phyloP scores from a whole-genome alignment of 2,888 invertebrate species.

The Hydroisotoma schaefferi region DNA sequence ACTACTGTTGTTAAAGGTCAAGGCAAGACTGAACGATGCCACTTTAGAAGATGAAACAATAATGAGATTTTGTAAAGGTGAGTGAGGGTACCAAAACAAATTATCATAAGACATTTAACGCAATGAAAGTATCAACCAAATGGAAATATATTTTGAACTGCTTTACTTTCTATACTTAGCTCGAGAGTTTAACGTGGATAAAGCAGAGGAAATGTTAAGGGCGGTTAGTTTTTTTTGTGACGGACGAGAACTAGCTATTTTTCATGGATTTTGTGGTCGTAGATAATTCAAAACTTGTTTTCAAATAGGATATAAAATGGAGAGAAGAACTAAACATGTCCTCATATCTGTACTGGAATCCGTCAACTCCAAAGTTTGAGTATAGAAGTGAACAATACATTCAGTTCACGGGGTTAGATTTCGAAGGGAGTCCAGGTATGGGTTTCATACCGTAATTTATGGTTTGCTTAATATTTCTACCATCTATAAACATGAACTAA shows the following conservation, averaged over 20 bases:
- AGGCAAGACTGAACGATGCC: too few relatives aligned
- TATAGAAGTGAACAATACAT: too few relatives aligned
- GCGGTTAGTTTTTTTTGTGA: constrained; percentile 13
- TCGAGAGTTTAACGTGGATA: constrained; percentile 21
- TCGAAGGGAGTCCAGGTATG: constrained; percentile 28
- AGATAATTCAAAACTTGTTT: background rate
- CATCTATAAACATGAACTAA: too few relatives aligned
- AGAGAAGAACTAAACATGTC: constrained; percentile 18
- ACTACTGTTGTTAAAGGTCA: too few relatives aligned
- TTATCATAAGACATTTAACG: too few relatives aligned
- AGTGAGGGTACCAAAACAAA: too few relatives aligned
- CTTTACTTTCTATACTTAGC: constrained; percentile 11
- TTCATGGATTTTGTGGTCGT: background rate
- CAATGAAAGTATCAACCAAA: too few relatives aligned
- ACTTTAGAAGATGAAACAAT: constrained; percentile 24
- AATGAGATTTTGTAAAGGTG: constrained; percentile 28
- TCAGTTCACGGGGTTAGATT: constrained; percentile 22
- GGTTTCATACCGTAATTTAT: background rate
- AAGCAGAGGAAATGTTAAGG: constrained; percentile 31
- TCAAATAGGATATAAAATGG: constrained; percentile 20
- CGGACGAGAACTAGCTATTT: background rate
- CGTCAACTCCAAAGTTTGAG: constrained; percentile 9
- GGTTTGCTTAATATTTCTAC: background rate
- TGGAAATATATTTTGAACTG: background rate
- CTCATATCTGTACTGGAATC: constrained; percentile 21